Percentiles rank a stretch among this genome's conserved stretches.
Conservation (phyloP, 2,888 invertebrate species). For the Frankliniella fusca region DNA sequence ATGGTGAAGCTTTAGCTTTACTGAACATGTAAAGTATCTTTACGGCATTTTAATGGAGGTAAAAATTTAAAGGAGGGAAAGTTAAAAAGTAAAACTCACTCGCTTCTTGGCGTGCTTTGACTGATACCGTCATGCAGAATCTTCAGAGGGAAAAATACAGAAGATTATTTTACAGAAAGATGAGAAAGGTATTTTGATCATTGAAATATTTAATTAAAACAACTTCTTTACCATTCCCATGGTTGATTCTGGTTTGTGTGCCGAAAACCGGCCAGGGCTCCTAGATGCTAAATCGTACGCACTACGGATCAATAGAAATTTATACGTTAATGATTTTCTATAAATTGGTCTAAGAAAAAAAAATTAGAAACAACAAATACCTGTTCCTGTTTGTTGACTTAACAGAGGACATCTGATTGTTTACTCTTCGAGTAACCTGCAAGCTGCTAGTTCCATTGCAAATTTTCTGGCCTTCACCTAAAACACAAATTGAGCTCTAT, state of each 20-base stretch:
- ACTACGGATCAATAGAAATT: not conserved
- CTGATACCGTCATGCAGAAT: slow-evolving; percentile 3
- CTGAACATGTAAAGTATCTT: too few species aligned
- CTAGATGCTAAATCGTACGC: slow-evolving; percentile 32
- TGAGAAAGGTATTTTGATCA: not conserved
- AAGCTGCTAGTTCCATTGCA: not conserved
- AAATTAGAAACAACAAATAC: not conserved
- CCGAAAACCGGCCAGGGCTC: slow-evolving; percentile 36
- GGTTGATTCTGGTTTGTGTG: slow-evolving; percentile 39
- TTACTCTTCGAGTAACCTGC: slow-evolving; percentile 11
- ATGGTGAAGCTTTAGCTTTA: not conserved
- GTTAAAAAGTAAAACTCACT: not conserved
- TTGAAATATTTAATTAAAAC: not conserved
- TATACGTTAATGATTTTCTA: not conserved
- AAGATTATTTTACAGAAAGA: too few species aligned
- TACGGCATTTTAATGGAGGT: not conserved
- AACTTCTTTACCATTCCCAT: slow-evolving; percentile 37
- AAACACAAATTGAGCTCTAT: not conserved
- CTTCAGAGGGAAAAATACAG: not conserved
- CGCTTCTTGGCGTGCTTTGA: slow-evolving; percentile 1
- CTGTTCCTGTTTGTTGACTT: slow-evolving; percentile 16
- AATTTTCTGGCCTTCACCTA: not conserved
- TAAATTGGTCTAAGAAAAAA: not conserved
- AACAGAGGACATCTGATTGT: slow-evolving; percentile 8
- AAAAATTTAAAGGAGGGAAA: not conserved